Conservation (phyloP, 1,140 invertebrate species). For the Thaumetopoea pityocampa region DNA sequence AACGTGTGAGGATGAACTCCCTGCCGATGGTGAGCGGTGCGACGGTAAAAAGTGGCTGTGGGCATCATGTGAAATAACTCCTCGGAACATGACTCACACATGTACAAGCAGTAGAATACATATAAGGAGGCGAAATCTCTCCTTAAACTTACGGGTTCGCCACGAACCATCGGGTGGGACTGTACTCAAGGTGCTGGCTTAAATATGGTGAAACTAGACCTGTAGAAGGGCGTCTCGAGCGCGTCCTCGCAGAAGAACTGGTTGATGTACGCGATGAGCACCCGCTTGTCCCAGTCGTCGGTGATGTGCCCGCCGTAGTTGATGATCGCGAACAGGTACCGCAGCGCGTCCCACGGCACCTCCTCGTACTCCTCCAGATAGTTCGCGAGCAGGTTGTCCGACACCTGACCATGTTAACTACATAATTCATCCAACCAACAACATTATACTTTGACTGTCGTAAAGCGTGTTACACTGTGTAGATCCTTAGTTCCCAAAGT, state of each 20-base stretch:
- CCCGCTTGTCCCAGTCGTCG: constrained; percentile 93
- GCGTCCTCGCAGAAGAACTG: constrained; percentile 86
- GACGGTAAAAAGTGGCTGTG: no score
- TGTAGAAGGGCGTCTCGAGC: constrained; percentile 80
- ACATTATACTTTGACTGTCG: no score
- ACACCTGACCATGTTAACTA: constrained; percentile 78
- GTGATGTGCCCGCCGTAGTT: constrained; percentile 97
- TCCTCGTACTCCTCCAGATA: constrained; percentile 90
- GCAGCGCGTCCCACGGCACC: constrained; percentile 92
- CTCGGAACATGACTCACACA: no score
- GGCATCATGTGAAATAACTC: no score
- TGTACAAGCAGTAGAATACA: no score
- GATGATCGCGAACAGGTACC: constrained; percentile 94
- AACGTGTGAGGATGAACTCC: no score
- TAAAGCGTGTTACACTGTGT: no score
- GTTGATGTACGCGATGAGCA: constrained; percentile 88
- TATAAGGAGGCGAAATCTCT: no score
- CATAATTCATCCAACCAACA: no score
- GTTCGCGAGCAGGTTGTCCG: constrained; percentile 86
- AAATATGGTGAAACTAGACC: constrained; percentile 60
- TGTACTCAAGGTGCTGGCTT: constrained; percentile 2
- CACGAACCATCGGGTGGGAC: neutral
- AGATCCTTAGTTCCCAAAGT: no score
- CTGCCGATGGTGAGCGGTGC: no score
- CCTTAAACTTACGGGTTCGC: no score